phyloP scores from a whole-genome alignment of 2,113 vertebrate genomes.

The Haplochromis vanheusdeni region DNA sequence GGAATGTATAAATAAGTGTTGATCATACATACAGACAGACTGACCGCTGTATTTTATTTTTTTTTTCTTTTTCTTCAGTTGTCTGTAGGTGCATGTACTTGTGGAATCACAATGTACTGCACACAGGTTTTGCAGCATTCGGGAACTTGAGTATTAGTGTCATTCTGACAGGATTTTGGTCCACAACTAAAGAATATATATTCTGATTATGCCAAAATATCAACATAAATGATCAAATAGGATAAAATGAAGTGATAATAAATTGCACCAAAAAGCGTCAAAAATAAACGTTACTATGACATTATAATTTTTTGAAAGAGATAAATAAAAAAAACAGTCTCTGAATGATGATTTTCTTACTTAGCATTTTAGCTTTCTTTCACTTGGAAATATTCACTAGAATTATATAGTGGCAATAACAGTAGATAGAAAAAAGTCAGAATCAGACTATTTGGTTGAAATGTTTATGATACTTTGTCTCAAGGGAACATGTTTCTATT shows the following conservation, averaged over 20 bases:
- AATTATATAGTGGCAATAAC: background rate
- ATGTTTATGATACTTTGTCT: background rate
- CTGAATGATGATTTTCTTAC: background rate
- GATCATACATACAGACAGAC: background rate
- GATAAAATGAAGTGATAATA: background rate
- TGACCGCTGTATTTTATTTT: background rate
- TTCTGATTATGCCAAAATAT: background rate
- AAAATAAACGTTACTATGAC: background rate
- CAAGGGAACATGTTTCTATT: background rate
- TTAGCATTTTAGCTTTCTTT: background rate
- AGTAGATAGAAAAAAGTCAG: background rate
- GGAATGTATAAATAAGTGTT: background rate
- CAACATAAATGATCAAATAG: background rate
- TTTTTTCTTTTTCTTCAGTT: background rate
- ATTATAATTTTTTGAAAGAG: background rate
- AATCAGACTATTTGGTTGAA: background rate
- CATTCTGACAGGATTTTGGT: background rate
- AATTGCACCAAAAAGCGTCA: fast-evolving
- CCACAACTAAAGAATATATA: background rate
- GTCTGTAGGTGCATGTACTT: background rate
- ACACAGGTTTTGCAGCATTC: background rate
- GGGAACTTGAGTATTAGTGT: background rate
- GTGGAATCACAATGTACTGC: background rate
- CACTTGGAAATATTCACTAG: background rate
- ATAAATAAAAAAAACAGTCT: background rate